Evolutionary conservation across 1,140 invertebrate genomes (phyloP), one percentile per base, ranked within the genome.

Genomic region (Ruditapes philippinarum): DNA sequence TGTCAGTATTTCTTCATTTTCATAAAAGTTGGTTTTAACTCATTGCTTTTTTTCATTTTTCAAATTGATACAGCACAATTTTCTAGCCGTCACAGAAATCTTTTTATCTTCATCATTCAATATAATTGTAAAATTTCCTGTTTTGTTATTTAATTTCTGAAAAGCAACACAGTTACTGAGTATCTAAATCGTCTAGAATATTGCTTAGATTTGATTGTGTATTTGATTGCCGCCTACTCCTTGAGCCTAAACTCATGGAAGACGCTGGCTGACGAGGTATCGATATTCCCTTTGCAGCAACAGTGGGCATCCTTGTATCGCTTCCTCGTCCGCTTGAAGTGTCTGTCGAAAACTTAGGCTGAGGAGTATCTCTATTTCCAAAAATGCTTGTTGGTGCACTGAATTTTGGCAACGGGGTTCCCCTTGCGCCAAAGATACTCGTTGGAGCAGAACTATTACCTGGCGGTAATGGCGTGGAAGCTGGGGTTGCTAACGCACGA

Each of bases 361-460:
- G 73, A 28, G 73, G 73, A 51, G 73, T 76, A 2, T 49, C 19
- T 25, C 45, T 28, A 17, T n/a, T 49, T 49, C 73, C 73, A 0
- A 49, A n/a, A 14, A 76, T 76, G 17, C 73, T 76, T 45, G 73
- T 49, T 1, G 73, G 73, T 5, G 73, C 45, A 11, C 73, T 42
- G 22, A 76, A 76, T 51, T 28, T 45, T 0, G 73, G 73, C 11
- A 49, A 9, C 19, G 73, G 73, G n/a, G 73, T 76, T 49, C 49
- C 73, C n/a, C 73, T 45, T 25, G 73, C 1, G 3, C 68, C 68
- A 76, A 76, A 76, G 45, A 76, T 76, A 49, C 73, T 76, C 25
- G 73, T 76, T 28, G 73, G 73, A n/a, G 73, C 73, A 1, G n/a
- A 40, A 9, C 25, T 51, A 17, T 76, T 45, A 9, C 40, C 40